Conservation (phyloP, 2,888 invertebrate genomes). For the Heliconius charithonia region DNA sequence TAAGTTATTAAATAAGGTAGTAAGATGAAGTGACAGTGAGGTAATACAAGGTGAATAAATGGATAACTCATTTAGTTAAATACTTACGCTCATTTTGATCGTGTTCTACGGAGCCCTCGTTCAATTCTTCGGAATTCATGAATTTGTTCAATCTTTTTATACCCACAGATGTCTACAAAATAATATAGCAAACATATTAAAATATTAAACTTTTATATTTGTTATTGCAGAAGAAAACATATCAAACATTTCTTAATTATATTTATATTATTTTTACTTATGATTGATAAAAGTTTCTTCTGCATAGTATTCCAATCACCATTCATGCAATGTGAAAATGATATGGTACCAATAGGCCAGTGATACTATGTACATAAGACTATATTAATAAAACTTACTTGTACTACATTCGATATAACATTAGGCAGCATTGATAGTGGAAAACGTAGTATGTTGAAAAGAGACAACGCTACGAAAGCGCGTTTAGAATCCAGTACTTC, state of each 20-base stretch:
- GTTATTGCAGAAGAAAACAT: constrained; percentile 7
- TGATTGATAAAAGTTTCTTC: constrained; percentile 4
- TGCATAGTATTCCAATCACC: constrained; percentile 20
- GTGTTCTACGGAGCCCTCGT: constrained; percentile 90
- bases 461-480: constrained; percentile 97
- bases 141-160: constrained; percentile 95
- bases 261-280: neutral
- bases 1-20: too few species aligned
- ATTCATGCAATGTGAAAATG: constrained; percentile 29
- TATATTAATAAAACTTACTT: constrained; percentile 86
- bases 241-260: neutral
- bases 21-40: too few species aligned
- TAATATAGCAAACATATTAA: constrained; percentile 44
- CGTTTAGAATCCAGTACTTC: constrained; percentile 93
- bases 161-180: constrained; percentile 92
- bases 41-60: too few species aligned
- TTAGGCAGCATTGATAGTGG: constrained; percentile 98
- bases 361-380: constrained; percentile 27
- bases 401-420: constrained; percentile 95
- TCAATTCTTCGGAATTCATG: constrained; percentile 95
- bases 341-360: constrained; percentile 9
- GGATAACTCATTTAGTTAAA: neutral
- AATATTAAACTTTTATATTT: neutral
- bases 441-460: constrained; percentile 98
- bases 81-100: constrained; percentile 89